Evolutionary conservation across 2,888 invertebrate genomes (phyloP).

Genomic region (Hirtodrosophila duncani): DNA sequence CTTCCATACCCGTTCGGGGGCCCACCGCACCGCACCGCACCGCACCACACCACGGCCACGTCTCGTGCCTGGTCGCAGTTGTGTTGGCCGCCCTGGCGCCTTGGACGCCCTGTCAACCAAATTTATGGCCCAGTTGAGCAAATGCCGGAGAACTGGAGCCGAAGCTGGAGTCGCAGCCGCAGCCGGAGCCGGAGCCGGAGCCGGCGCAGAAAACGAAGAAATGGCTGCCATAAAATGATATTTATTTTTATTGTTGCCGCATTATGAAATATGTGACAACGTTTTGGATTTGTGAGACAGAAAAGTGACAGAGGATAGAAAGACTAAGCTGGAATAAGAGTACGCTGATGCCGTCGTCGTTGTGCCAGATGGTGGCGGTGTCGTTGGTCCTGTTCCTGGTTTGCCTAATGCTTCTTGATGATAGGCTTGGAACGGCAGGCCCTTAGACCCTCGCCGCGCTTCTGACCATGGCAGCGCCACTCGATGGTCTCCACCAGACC

Average conservation of each 20-base stretch:
- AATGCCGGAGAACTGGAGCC: conserved; percentile 17
- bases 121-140: conserved; percentile 55
- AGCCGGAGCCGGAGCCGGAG: background rate
- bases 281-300: conserved; percentile 29
- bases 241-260: conserved; percentile 66
- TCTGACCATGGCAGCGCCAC: conserved; percentile 25
- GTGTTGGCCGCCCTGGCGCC: no score
- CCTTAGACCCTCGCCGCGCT: conserved; percentile 23
- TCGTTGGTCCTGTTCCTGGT: background rate
- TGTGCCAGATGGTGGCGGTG: no score
- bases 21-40: no score
- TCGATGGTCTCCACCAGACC: conserved; percentile 27
- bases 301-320: background rate
- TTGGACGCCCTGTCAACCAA: conserved; percentile 26
- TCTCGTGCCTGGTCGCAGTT: no score
- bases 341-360: background rate
- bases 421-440: conserved; percentile 25
- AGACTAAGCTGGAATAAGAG: background rate
- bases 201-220: conserved; percentile 39
- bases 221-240: conserved; percentile 65
- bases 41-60: conserved; percentile 20
- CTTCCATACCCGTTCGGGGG: no score
- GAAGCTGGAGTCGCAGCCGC: no score
- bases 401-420: conserved; percentile 12
- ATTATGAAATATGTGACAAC: conserved; percentile 66